These are phyloP conservation scores for Parelbella ahira DNA, from an alignment of 2,888 invertebrate genomes.

Conservation along the genomic window DNA sequence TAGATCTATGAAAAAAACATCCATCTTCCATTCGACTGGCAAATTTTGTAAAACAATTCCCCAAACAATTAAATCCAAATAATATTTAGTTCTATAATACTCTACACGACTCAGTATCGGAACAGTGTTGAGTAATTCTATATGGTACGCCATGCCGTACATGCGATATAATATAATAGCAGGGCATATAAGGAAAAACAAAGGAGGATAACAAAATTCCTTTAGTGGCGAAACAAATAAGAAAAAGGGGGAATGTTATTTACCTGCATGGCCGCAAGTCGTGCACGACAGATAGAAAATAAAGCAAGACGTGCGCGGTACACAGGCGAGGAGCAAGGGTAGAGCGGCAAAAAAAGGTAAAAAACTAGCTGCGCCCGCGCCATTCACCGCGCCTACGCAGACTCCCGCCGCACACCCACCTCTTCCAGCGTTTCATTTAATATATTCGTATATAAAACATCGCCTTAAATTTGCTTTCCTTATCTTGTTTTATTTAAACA, in stretches of 20 bases:
- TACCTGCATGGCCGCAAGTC: conserved; percentile 64
- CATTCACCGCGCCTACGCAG: conserved; percentile 37
- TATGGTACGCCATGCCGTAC: too few relatives aligned
- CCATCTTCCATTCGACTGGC: too few relatives aligned
- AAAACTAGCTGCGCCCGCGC: conserved; percentile 12
- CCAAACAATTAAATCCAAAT: too few relatives aligned
- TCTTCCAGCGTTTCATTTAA: conserved; percentile 23
- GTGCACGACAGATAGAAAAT: conserved; percentile 53
- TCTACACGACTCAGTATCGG: too few relatives aligned
- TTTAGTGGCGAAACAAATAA: conserved; percentile 54
- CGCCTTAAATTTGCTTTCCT: too few relatives aligned
- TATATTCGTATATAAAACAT: conserved; percentile 11
- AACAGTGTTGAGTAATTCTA: too few relatives aligned
- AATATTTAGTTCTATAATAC: too few relatives aligned
- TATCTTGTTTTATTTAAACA: too few relatives aligned
- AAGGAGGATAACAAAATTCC: conserved; percentile 40
- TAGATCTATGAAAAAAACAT: too few relatives aligned
- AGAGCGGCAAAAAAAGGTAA: conserved; percentile 64
- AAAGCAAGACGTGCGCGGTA: conserved; percentile 50
- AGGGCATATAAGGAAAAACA: conserved; percentile 27
- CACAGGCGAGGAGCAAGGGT: conserved; percentile 58
- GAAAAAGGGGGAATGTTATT: conserved; percentile 61
- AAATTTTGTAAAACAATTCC: too few relatives aligned
- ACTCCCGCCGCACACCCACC: conserved; percentile 28
- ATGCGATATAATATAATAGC: too few relatives aligned